Evolutionary conservation across 30 jellyfish, hydroid and myxozoan genomes (phyloP).

Genomic region (Clytia hemisphaerica): DNA sequence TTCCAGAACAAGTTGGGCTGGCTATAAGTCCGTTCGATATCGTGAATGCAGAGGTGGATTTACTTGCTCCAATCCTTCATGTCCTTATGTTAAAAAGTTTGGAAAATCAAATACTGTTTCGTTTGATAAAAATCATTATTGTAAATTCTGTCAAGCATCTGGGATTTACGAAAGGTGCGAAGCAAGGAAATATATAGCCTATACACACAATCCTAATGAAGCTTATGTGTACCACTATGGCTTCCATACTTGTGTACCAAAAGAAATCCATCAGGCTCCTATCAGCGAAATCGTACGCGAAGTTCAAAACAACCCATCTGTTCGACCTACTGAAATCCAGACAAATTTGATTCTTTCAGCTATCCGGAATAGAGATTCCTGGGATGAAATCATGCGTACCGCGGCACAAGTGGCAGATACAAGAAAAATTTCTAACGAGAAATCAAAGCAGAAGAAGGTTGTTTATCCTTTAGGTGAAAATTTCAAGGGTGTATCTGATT

Average conservation of each 20-base stretch:
- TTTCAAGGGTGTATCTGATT: not conserved
- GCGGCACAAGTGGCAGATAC: too few species aligned
- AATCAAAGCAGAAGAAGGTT: too few species aligned
- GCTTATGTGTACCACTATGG: not conserved
- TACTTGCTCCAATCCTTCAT: not conserved
- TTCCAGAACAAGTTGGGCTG: not conserved
- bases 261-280: not conserved
- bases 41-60: not conserved
- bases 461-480: not conserved
- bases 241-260: not conserved
- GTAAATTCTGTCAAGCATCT: not conserved
- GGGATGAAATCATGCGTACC: not conserved
- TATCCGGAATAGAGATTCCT: not conserved
- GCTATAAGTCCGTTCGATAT: not conserved
- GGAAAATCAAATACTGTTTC: not conserved
- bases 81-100: not conserved
- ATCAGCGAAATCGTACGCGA: not conserved
- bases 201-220: too few species aligned
- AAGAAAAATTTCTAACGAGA: too few species aligned
- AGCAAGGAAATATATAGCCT: constrained; percentile 1
- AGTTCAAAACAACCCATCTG: not conserved
- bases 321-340: not conserved
- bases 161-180: not conserved
- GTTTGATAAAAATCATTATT: not conserved
- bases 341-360: not conserved